Evolutionary conservation across 37 sponge, comb jelly and placozoan genomes (phyloP).

Genomic region (Theonella swinhoei): DNA sequence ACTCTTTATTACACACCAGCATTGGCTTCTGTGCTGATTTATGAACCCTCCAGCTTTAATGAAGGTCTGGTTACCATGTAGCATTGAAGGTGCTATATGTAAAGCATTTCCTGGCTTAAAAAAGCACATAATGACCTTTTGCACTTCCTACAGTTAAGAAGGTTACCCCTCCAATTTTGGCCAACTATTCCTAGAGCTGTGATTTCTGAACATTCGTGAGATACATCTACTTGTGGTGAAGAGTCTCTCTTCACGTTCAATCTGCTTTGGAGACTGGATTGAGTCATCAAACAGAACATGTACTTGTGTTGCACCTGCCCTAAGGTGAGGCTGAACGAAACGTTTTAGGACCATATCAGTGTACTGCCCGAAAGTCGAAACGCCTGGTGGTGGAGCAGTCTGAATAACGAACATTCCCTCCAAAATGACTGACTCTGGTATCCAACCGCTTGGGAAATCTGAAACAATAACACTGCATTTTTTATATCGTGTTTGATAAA

Average conservation of each 20-base stretch:
- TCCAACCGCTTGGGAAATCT: not conserved
- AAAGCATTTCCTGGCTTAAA: not conserved
- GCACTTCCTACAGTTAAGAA: not conserved
- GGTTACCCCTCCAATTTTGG: not conserved
- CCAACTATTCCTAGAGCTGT: too few species aligned
- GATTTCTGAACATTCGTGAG: too few species aligned
- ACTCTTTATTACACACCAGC: not conserved
- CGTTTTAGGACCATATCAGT: not conserved
- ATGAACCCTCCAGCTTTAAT: not conserved
- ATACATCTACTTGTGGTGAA: too few species aligned
- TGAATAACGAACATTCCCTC: constrained; percentile 20
- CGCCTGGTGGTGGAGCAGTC: not conserved
- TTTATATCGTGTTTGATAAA: not conserved
- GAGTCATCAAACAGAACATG: not conserved
- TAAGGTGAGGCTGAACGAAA: not conserved
- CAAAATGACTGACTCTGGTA: not conserved
- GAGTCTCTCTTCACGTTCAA: too few species aligned
- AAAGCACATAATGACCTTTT: not conserved
- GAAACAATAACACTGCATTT: not conserved
- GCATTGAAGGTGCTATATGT: too few species aligned
- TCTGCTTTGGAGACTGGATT: not conserved
- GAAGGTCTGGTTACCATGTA: not conserved
- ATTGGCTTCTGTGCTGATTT: not conserved
- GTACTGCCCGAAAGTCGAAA: not conserved
- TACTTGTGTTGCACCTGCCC: not conserved